Base-by-base conservation (phyloP, 2,797 vertebrate species). In the Paratrypauchen microcephalus region DNA sequence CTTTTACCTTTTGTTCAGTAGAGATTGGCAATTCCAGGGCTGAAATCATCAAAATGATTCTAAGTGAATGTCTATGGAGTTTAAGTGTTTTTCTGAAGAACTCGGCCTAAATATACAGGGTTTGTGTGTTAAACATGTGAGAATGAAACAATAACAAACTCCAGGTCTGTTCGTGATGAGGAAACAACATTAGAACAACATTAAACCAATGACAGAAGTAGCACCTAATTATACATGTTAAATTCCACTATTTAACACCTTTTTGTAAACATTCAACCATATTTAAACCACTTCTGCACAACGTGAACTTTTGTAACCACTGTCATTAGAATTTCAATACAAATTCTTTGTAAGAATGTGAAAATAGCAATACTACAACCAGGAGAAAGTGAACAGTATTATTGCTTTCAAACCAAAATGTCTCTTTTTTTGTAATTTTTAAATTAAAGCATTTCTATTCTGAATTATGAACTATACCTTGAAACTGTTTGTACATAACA, bases 381-480 rank as follows among this genome's bases (percentile, higher is more conserved):
- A 57, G 56, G 24, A 57, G 56, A 57, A 57, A 26, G 23, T 57
- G 23, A 19, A 45, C 61, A 63, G 21, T 39, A 21, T 7, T 39
- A 39, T 61, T 63, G 24, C 19, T 63, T 41, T 55, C n/a, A 63
- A 63, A 63, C 61, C 61, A 63, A 63, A 63, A 45, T 36, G 1
- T 63, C 39, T 63, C n/a, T 3, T 3, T 21, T 45, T 47, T 45
- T 47, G 6, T 65, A 26, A 19, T 48, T 47, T 45, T 48, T 55
- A 55, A 55, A 55, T 21, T 23, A 55, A 55, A 55, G 21, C 52
- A 21, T 55, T 55, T 24, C 9, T 36, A 63, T 26, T 13, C 62
- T 63, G 8, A 21, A 7, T 45, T 24, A n/a, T 23, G 39, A 39
- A 26, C 39, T 47, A 15, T 24, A 5, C 21, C n/a, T 60, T 62